These are phyloP conservation scores for Pagrus major DNA, from an alignment of 2,113 vertebrate genomes.

Conservation along the genomic window DNA sequence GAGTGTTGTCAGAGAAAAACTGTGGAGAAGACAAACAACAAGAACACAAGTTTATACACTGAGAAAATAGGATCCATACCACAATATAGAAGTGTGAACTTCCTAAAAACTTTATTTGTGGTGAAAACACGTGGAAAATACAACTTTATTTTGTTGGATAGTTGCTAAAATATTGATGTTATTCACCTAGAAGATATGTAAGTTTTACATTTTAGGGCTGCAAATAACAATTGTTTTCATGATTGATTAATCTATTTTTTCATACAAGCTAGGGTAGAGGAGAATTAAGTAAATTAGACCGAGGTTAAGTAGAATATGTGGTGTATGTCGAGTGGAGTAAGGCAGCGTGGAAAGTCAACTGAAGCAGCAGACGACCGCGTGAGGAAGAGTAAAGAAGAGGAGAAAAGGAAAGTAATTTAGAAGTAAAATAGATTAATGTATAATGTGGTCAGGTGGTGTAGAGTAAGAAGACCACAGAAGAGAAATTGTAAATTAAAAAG, in stretches of 20 bases:
- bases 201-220: background rate
- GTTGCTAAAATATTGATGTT: background rate
- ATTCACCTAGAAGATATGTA: background rate
- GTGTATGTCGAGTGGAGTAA: background rate
- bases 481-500: too few species aligned
- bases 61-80: background rate
- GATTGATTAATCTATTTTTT: background rate
- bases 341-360: background rate
- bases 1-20: constrained; percentile 11
- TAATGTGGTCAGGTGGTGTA: background rate
- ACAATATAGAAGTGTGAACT: background rate
- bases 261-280: background rate
- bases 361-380: background rate
- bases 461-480: too few species aligned
- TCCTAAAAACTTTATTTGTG: background rate
- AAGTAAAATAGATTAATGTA: background rate
- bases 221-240: background rate
- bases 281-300: background rate
- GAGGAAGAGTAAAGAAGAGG: background rate
- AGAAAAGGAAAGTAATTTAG: background rate
- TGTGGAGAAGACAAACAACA: constrained; percentile 24
- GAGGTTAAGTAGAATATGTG: background rate
- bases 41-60: background rate
- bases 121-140: background rate
- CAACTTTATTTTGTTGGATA: background rate